Evolutionary conservation across 2,888 invertebrate genomes (phyloP), one percentile per base, ranked within the genome.

Genomic region (Globia sparganii): DNA sequence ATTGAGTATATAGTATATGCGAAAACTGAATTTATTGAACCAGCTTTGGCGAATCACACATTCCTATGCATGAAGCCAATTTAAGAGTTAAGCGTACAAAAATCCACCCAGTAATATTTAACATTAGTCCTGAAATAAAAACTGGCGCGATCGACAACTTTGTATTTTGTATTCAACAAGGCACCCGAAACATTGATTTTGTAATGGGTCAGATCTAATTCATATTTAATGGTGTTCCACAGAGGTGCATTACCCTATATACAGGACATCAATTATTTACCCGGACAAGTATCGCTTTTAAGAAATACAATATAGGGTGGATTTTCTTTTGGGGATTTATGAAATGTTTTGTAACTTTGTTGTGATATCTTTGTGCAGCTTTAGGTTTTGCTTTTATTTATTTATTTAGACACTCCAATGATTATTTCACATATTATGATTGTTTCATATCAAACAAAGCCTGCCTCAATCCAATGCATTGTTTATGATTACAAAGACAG

Each of bases 191-290:
- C 90, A 90, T 90, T 89, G 87, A 90, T 91, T 91, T 88, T 91
- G 87, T 84, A 87, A 87, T 84, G 87, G 86, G 87, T 88, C 87
- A 82, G 84, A 88, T 78, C 85, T 89, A 90, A 89, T 93, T 90
- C 90, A 93, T 91, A 92, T 91, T 92, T 91, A 90, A 93, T 91
- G 88, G 81, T 66, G 82, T 84, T 87, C 86, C 86, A 84, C 80
- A 80, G 85, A 81, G 86, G 81, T 86, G 88, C 72, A 83, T 79
- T 86, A 88, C 89, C 87, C 84, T 83, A 87, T 82, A 87, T 84
- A 77, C 62, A 75, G 73, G 43, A 83, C 85, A 88, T 92, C 73
- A 88, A 90, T 91, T 91, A 91, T 91, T 91, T 81, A 91, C 76
- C 65, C 58, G 58, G 73, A 81, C 75, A 83, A 80, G 73, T 78